A percentile compares a stretch with the other conserved stretches of the same genome.
Conservation (phyloP, 2,888 invertebrate species). For the Furcula furcula region DNA sequence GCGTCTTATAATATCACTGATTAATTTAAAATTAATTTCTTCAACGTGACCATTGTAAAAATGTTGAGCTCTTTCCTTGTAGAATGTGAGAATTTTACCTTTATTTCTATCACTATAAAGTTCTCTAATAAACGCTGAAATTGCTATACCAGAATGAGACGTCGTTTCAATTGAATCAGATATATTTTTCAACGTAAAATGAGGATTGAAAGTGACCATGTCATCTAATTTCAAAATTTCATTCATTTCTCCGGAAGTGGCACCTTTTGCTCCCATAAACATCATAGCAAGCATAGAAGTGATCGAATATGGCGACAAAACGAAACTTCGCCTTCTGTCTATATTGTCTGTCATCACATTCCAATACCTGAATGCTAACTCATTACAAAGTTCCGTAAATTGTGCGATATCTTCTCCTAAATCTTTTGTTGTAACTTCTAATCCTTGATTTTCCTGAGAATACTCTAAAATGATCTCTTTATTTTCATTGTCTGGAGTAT, state of each 20-base stretch:
- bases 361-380: conserved; percentile 93
- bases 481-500: conserved; percentile 40
- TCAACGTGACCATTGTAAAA: conserved; percentile 94
- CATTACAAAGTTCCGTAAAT: conserved; percentile 91
- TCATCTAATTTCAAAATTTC: conserved; percentile 92
- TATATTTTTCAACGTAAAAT: conserved; percentile 92
- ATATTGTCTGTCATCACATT: conserved; percentile 85
- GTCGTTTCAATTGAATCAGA: conserved; percentile 89
- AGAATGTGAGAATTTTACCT: conserved; percentile 91
- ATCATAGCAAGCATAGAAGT: conserved; percentile 95
- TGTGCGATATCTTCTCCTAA: conserved; percentile 89
- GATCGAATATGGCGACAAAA: conserved; percentile 92
- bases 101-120: conserved; percentile 91
- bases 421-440: conserved; percentile 88
- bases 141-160: conserved; percentile 86
- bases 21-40: conserved; percentile 90
- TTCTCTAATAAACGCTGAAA: conserved; percentile 91
- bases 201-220: conserved; percentile 95
- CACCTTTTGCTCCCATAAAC: conserved; percentile 92
- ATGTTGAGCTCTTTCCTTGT: conserved; percentile 92
- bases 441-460: conserved; percentile 82
- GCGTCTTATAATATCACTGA: conserved; percentile 91
- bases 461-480: conserved; percentile 67
- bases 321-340: conserved; percentile 88
- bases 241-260: conserved; percentile 95